Base-by-base conservation (phyloP, 2,797 vertebrate species). In the Malurus leucopterus region DNA sequence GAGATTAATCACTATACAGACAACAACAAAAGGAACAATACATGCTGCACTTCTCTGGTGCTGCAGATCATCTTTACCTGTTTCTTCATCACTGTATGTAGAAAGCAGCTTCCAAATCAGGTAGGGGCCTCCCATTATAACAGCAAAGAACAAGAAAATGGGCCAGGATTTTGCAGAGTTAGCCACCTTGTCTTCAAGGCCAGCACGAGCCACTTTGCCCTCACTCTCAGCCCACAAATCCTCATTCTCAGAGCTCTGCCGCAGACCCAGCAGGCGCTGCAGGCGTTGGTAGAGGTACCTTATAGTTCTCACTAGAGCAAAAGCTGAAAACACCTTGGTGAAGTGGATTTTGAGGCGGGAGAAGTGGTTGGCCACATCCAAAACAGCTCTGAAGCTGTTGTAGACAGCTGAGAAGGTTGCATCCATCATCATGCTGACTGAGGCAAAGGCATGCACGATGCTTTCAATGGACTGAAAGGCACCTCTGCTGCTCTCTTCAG, bases 381-480 rank as follows among this genome's bases (percentile, higher is more conserved):
- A 93, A 47, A 99, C 98, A 0, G 99, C 99, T 3, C 99, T 98
- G 94, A 99, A 99, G 92, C 99, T 99, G 97, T 99, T 99, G 90
- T 99, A 99, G 23, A 99, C 98, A 0, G 99, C 99, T 1, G 99
- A 99, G 93, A 99, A 99, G 34, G 99, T 99, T 64, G 99, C 99
- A 29, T 99, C 99, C 97, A 99, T 97, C 99, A 99, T 99, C 99
- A 99, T 99, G 95, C 99, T 99, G 76, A 99, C 98, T 0, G 99
- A 99, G 36, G 98, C 97, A 57, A 99, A 99, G 2, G 99, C 99
- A 18, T 99, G 99, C n/a, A 99, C 99, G 2, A 99, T 99, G 94
- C 99, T 99, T 86, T 99, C 99, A 22, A 99, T 99, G 89, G 99
- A 99, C 97, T 99, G 99, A 93, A 99, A 99, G 16, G 99, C 99